A percentile compares a stretch with the other conserved stretches of the same genome.
Conservation (phyloP, 2,888 invertebrate species). For the Ophonus ardosiacus region DNA sequence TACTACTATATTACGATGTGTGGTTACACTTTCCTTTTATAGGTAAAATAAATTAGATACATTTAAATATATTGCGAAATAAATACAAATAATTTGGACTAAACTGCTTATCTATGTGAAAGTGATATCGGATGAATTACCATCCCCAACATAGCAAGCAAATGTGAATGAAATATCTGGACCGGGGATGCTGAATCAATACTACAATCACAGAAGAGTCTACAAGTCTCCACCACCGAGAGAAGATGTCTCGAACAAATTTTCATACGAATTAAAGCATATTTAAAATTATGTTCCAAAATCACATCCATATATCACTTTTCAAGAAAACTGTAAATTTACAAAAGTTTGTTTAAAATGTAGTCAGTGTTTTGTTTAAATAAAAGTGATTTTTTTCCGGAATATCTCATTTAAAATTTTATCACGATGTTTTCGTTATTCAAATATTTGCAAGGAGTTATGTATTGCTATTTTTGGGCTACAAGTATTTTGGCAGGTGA, state of each 20-base stretch:
- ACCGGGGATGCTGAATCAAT: conserved; percentile 60
- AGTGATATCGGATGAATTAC: conserved; percentile 26
- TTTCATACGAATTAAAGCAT: background rate
- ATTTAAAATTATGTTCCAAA: conserved; percentile 1
- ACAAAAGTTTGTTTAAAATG: conserved; percentile 39
- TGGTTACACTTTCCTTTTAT: background rate
- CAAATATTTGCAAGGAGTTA: conserved; percentile 69
- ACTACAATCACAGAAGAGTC: conserved; percentile 38
- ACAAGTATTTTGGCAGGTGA: conserved; percentile 68
- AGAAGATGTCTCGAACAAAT: conserved; percentile 3
- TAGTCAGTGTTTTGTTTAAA: conserved; percentile 42
- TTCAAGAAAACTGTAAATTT: background rate
- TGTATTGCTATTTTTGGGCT: conserved; percentile 74
- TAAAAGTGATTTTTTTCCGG: background rate
- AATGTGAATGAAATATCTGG: conserved; percentile 55
- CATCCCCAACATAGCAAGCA: conserved; percentile 10
- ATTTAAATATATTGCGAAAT: too few species aligned
- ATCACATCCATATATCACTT: background rate
- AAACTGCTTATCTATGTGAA: background rate
- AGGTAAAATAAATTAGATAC: too few species aligned
- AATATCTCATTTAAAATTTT: conserved; percentile 23
- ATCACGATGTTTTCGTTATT: conserved; percentile 33
- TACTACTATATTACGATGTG: background rate
- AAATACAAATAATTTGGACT: background rate
- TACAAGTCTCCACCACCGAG: conserved; percentile 4